Evolutionary conservation across 1,140 invertebrate species (phyloP).

Genomic region (Pseudoatta argentina): DNA sequence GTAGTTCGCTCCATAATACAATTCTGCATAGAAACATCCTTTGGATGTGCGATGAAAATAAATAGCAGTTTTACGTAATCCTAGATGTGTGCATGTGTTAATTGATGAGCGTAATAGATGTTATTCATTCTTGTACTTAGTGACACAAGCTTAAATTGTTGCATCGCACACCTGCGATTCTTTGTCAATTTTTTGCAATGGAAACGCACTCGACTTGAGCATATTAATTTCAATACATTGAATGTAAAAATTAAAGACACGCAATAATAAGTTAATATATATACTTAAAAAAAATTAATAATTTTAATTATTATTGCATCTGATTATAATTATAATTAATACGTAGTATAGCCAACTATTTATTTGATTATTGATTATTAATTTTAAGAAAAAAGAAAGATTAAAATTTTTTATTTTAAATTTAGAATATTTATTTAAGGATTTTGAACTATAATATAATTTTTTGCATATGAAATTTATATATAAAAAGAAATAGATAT

Average conservation of each 20-base stretch:
- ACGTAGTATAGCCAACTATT: not conserved
- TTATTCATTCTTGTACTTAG: constrained; percentile 2
- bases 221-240: not conserved
- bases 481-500: not conserved
- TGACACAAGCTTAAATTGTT: constrained; percentile 1
- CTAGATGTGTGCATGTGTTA: not conserved
- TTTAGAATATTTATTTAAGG: too few species aligned
- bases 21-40: not conserved
- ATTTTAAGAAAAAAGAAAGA: too few species aligned
- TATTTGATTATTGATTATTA: too few species aligned
- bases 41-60: constrained; percentile 7
- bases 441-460: too few species aligned
- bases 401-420: too few species aligned
- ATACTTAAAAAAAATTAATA: not conserved
- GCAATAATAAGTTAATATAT: not conserved
- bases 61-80: constrained; percentile 38
- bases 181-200: not conserved
- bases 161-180: not conserved
- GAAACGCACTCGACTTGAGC: not conserved
- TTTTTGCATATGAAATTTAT: not conserved
- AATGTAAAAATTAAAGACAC: not conserved
- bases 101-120: constrained; percentile 21
- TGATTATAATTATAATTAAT: constrained; percentile 9
- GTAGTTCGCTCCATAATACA: not conserved
- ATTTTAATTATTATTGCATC: not conserved